Evolutionary conservation across 2,113 vertebrate genomes (phyloP), one percentile per base, ranked within the genome.

Genomic region (Baryphthengus martii): DNA sequence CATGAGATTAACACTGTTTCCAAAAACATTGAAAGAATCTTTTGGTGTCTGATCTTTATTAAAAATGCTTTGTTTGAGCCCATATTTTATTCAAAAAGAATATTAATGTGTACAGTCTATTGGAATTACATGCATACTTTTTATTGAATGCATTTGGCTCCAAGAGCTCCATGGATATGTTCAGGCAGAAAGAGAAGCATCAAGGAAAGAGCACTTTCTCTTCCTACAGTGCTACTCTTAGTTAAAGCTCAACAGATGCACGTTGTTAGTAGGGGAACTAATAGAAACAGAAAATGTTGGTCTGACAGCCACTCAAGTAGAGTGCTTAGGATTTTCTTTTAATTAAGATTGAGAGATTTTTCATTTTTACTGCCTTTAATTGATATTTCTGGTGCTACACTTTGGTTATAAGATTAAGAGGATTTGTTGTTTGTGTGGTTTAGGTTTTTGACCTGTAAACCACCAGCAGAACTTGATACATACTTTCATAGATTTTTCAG

Each of bases 41-140:
- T 89, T 89, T 33, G 17, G 26, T 75, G 84, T 81, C 73, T 89
- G 91, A 87, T 89, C 79, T 93, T 89, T 59, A 95, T 86, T 88
- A 71, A 71, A 91, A 88, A 80, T 1, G 4, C 33, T 95, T 96
- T 73, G 58, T 75, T 90, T 17, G 13, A 91, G 52, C 13, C 20
- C 7, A 11, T 55, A 35, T 78, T 95, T 92, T 90, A 86, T 83
- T 62, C 15, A 24, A 67, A 78, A 14, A 67, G 21, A 12, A 28
- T 29, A 52, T 55, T 75, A 55, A 33, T 67, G 20, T 42, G 29
- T 81, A 63, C 28, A 47, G 18, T 66, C 18, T 86, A 49, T 86
- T 80, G 56, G 45, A 74, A 71, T 81, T 84, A 56, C n/a, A 55
- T 6, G 8, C 11, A 59, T 59, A 25, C 24, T 71, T 92, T 81